phyloP scores from a whole-genome alignment of 2,888 invertebrate species.

The Choreutis nemorana region DNA sequence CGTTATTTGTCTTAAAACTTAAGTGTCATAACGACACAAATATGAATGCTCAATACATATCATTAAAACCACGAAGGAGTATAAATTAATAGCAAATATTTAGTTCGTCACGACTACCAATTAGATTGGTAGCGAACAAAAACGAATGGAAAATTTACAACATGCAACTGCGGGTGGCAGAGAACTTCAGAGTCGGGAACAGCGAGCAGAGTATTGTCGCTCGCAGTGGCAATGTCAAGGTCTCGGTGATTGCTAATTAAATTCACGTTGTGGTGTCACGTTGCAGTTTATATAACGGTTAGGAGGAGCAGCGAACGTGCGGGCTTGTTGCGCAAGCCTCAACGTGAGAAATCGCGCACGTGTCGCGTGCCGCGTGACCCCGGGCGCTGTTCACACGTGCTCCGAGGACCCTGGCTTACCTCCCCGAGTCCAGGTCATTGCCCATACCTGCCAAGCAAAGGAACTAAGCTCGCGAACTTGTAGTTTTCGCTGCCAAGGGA shows the following conservation, averaged over 20 bases:
- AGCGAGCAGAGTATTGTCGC: not conserved
- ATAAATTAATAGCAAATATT: too few species aligned
- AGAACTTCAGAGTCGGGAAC: too few species aligned
- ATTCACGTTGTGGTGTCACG: conserved; percentile 49
- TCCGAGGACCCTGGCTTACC: conserved; percentile 25
- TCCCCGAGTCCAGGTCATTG: conserved; percentile 25
- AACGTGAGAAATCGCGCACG: conserved; percentile 58
- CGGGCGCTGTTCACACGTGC: conserved; percentile 33
- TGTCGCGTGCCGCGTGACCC: conserved; percentile 50
- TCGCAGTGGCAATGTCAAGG: not conserved
- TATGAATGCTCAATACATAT: too few species aligned
- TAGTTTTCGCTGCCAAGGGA: too few species aligned
- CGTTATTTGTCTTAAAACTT: conserved; percentile 17
- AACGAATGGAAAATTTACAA: too few species aligned
- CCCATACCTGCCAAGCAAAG: too few species aligned
- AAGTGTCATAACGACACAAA: not conserved
- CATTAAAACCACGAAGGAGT: too few species aligned
- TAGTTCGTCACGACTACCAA: too few species aligned
- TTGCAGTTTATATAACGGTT: conserved; percentile 55
- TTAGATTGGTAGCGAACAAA: too few species aligned
- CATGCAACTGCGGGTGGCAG: too few species aligned
- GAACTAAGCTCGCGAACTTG: too few species aligned
- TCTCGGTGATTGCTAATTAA: conserved; percentile 28
- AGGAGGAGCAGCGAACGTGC: conserved; percentile 41
- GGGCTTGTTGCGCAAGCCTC: conserved; percentile 43